These are phyloP conservation scores for Poliocrania exsul DNA, from an alignment of 2,797 vertebrate genomes.

Conservation along the genomic window DNA sequence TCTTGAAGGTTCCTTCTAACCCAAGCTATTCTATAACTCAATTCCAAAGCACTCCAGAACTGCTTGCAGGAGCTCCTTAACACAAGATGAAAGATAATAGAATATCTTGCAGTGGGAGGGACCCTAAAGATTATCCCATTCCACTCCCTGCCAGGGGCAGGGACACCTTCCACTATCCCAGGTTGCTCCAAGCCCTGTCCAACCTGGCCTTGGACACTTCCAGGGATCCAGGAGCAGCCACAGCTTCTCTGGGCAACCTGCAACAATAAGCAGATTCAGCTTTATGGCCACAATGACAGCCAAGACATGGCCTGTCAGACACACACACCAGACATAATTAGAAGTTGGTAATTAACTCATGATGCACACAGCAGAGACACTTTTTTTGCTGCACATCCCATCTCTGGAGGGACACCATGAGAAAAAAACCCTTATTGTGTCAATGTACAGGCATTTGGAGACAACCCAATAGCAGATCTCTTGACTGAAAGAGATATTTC, in stretches of 20 bases:
- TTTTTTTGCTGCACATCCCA: background rate
- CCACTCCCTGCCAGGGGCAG: background rate
- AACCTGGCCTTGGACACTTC: accelerated
- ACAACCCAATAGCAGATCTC: background rate
- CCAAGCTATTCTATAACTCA: too few relatives aligned
- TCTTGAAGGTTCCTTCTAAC: too few relatives aligned
- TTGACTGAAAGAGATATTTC: background rate
- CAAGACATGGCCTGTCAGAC: background rate
- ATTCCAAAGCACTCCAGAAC: too few relatives aligned
- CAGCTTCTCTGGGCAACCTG: background rate
- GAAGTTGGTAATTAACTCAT: background rate
- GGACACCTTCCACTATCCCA: accelerated
- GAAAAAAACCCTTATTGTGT: background rate
- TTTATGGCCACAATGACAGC: background rate
- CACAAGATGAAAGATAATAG: too few relatives aligned
- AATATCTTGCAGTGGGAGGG: background rate
- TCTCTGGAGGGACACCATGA: background rate
- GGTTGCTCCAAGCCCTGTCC: accelerated
- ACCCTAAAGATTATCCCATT: accelerated
- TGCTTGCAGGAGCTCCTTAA: too few relatives aligned
- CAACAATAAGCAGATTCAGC: background rate
- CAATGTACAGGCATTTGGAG: constrained; percentile 14
- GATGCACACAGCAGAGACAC: background rate
- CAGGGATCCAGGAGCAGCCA: background rate
- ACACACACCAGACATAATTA: background rate